Conservation (phyloP, 2,113 vertebrate genomes). For the Polypterus senegalus region DNA sequence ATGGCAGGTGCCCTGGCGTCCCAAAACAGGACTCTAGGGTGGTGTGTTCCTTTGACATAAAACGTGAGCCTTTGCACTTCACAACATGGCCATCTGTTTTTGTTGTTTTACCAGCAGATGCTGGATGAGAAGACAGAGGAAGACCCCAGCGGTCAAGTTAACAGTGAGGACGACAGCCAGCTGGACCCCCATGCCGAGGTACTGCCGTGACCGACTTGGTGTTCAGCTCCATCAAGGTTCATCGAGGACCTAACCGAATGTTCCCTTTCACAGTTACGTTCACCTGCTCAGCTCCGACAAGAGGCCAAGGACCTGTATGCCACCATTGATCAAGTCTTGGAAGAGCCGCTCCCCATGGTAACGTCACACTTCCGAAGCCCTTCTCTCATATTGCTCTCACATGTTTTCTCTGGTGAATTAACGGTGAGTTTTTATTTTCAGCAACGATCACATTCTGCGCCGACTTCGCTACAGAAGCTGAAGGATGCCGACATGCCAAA, state of each 20-base stretch:
- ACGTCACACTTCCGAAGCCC: slow-evolving; percentile 20
- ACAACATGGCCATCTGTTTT: too few relatives aligned
- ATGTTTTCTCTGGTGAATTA: background rate
- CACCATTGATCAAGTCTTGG: slow-evolving; percentile 78
- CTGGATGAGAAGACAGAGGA: slow-evolving; percentile 69
- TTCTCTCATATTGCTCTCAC: background rate
- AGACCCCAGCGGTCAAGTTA: slow-evolving; percentile 26
- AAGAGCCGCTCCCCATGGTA: slow-evolving; percentile 62
- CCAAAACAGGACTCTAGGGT: too few relatives aligned
- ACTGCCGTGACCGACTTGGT: slow-evolving; percentile 9
- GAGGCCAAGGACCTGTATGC: slow-evolving; percentile 84
- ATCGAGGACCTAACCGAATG: slow-evolving; percentile 14
- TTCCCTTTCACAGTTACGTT: slow-evolving; percentile 62
- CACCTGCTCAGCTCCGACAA: slow-evolving; percentile 75
- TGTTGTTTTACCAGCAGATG: slow-evolving; percentile 25
- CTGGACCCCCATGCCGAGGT: slow-evolving; percentile 66
- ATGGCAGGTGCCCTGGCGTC: too few relatives aligned
- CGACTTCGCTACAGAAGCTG: slow-evolving; percentile 38
- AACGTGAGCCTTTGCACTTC: too few relatives aligned
- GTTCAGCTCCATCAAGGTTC: background rate
- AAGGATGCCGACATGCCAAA: slow-evolving; percentile 35
- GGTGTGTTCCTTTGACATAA: too few relatives aligned
- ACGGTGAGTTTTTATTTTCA: slow-evolving; percentile 27
- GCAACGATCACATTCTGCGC: slow-evolving; percentile 40
- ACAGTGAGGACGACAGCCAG: slow-evolving; percentile 22